Evolutionary conservation across 2,797 vertebrate genomes (phyloP).

Genomic region (Distichodus sexfasciatus): DNA sequence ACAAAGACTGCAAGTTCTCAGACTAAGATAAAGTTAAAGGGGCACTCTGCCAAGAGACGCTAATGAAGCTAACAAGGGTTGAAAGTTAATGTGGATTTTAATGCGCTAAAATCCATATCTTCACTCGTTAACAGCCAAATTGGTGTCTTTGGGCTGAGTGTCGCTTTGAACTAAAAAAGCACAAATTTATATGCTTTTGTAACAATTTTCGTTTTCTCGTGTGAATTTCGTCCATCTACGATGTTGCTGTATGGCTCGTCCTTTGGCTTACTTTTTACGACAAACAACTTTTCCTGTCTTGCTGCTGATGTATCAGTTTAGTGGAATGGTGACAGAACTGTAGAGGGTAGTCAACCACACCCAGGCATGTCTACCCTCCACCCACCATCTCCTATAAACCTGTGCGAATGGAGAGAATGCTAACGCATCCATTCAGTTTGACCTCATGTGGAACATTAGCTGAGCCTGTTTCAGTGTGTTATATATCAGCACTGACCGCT

Average conservation of each 20-base stretch:
- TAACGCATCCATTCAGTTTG: slow-evolving; percentile 11
- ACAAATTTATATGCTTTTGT: slow-evolving; percentile 79
- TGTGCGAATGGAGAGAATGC: slow-evolving; percentile 9
- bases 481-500: neutral
- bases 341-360: slow-evolving; percentile 3
- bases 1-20: slow-evolving; percentile 48
- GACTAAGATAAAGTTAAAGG: slow-evolving; percentile 69
- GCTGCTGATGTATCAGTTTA: slow-evolving; percentile 24
- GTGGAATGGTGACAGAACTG: slow-evolving; percentile 19
- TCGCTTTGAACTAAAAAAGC: slow-evolving; percentile 83
- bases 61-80: too few species aligned
- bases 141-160: too few species aligned
- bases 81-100: too few species aligned
- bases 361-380: neutral
- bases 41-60: too few species aligned
- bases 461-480: neutral
- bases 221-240: slow-evolving; percentile 47
- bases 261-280: slow-evolving; percentile 38
- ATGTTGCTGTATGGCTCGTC: slow-evolving; percentile 45
- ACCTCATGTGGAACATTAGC: slow-evolving; percentile 21
- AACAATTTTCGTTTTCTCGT: slow-evolving; percentile 51
- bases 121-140: too few species aligned
- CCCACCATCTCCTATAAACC: slow-evolving; percentile 9
- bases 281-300: slow-evolving; percentile 29
- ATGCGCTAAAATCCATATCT: too few species aligned